phyloP scores from a whole-genome alignment of 2,797 vertebrate species.

The Apodemus agrarius region DNA sequence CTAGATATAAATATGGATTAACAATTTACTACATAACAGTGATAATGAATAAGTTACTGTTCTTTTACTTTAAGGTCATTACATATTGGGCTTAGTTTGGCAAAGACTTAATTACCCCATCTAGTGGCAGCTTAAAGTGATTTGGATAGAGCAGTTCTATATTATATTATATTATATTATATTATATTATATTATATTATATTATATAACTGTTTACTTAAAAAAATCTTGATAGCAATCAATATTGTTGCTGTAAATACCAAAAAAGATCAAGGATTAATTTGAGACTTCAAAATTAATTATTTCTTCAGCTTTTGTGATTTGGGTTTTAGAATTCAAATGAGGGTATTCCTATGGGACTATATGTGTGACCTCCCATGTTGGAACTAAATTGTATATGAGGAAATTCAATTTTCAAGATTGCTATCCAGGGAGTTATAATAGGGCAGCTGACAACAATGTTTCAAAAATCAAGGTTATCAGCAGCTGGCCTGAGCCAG shows the following conservation, averaged over 20 bases:
- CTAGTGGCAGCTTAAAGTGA: slow-evolving; percentile 62
- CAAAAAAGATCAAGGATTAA: slow-evolving; percentile 53
- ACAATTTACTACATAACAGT: slow-evolving; percentile 2
- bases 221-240: slow-evolving; percentile 49
- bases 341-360: slow-evolving; percentile 13
- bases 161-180: slow-evolving; percentile 40
- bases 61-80: slow-evolving; percentile 39
- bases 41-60: neutral
- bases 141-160: slow-evolving; percentile 13
- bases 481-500: slow-evolving; percentile 37
- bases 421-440: slow-evolving; percentile 19
- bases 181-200: too few relatives aligned
- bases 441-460: neutral
- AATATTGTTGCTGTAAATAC: slow-evolving; percentile 51
- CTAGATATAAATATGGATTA: neutral
- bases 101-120: slow-evolving; percentile 67
- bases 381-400: neutral
- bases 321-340: slow-evolving; percentile 50
- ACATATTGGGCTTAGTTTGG: slow-evolving; percentile 31
- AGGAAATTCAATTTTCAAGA: slow-evolving; percentile 57
- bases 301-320: neutral
- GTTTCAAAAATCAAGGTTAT: slow-evolving; percentile 29
- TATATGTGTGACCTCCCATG: neutral
- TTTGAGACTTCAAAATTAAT: slow-evolving; percentile 64
- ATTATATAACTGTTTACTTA: neutral